phyloP scores from a whole-genome alignment of 1,140 invertebrate species.

The Drosophila busckii region DNA sequence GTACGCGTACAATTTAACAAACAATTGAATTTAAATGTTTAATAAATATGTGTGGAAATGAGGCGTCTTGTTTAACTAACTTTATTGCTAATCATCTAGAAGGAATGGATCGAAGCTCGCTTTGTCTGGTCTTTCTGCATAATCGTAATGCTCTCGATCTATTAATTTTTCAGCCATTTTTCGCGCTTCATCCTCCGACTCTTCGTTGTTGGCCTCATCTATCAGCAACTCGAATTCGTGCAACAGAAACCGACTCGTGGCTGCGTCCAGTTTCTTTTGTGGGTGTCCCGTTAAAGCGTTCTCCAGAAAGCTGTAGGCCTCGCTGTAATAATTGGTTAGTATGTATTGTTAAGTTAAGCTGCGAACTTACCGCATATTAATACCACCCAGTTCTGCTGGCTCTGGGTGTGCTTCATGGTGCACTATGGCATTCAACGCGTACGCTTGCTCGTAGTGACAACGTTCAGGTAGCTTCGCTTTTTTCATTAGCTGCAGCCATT shows the following conservation, averaged over 20 bases:
- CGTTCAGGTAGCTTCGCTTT: slow-evolving; percentile 9
- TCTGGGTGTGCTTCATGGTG: slow-evolving; percentile 43
- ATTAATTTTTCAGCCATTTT: slow-evolving; percentile 24
- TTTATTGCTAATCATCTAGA: slow-evolving; percentile 18
- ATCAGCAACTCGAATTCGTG: slow-evolving; percentile 58
- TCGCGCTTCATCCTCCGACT: slow-evolving; percentile 30
- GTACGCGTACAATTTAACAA: slow-evolving; percentile 53
- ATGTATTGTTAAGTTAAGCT: no score
- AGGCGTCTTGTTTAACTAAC: slow-evolving; percentile 1
- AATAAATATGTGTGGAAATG: slow-evolving; percentile 72
- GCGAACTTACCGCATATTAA: slow-evolving; percentile 51
- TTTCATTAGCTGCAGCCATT: slow-evolving; percentile 59
- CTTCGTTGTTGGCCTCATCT: slow-evolving; percentile 53
- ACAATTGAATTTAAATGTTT: slow-evolving; percentile 74
- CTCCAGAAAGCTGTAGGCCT: slow-evolving; percentile 53
- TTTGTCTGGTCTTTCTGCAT: slow-evolving; percentile 23
- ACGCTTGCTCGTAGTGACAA: slow-evolving; percentile 53
- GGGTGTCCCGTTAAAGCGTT: slow-evolving; percentile 59
- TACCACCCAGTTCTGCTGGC: slow-evolving; percentile 25
- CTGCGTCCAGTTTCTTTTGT: slow-evolving; percentile 31
- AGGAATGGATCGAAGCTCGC: slow-evolving; percentile 48
- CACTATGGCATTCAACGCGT: slow-evolving; percentile 43
- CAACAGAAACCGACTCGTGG: slow-evolving; percentile 40
- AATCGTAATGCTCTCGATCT: slow-evolving; percentile 17
- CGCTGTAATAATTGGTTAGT: slow-evolving; percentile 26